These are phyloP conservation scores for Carettochelys insculpta DNA, from an alignment of 2,113 vertebrate species.

Conservation along the genomic window DNA sequence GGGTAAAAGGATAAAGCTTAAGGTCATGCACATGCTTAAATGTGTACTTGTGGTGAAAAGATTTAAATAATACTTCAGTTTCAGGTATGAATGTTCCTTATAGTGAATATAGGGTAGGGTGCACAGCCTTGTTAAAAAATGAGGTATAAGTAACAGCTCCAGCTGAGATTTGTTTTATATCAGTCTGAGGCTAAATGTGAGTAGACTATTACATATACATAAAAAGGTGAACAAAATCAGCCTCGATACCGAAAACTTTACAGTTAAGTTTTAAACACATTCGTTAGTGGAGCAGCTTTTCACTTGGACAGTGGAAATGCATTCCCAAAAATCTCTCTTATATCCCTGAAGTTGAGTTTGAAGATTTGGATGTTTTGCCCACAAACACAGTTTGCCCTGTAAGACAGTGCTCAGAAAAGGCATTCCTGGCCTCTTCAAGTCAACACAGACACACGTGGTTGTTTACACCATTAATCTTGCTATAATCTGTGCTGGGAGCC, in stretches of 20 bases:
- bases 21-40: neutral
- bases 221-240: neutral
- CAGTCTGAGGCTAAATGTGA: no score
- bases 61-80: neutral
- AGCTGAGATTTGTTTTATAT: neutral
- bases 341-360: neutral
- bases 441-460: neutral
- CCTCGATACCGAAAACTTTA: no score
- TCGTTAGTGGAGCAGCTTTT: neutral
- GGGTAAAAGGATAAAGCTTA: neutral
- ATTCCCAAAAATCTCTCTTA: neutral
- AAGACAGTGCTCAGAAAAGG: neutral
- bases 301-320: neutral
- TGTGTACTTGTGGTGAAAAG: neutral
- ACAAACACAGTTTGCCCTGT: neutral
- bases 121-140: neutral
- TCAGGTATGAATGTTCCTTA: neutral
- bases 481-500: neutral
- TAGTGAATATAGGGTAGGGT: neutral
- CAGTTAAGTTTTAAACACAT: neutral
- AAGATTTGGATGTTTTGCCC: neutral
- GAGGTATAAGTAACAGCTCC: neutral
- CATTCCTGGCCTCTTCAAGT: rapidly evolving
- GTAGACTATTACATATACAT: neutral
- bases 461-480: neutral